These are phyloP conservation scores for Muricea muricata DNA, from an alignment of 92 coral and sea anemone genomes.

Conservation along the genomic window DNA sequence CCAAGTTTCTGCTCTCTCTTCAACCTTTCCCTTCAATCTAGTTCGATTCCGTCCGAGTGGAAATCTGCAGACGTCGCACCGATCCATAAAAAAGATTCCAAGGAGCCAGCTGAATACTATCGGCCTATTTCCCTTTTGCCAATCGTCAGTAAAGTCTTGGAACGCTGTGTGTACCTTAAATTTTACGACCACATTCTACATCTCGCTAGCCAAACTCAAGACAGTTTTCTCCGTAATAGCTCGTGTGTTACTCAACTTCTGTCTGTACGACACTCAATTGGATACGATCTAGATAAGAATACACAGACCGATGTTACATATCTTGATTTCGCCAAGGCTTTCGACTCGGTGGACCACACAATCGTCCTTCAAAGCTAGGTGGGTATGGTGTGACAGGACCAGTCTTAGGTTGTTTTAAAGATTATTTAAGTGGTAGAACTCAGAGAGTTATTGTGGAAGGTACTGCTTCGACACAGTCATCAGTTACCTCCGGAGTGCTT, in stretches of 20 bases:
- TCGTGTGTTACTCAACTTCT: slow-evolving; percentile 5
- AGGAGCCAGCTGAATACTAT: neutral
- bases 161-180: neutral
- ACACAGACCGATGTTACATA: neutral
- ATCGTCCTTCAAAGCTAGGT: neutral
- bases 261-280: neutral
- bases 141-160: neutral
- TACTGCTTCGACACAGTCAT: neutral
- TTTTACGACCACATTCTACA: neutral
- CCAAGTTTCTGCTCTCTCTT: slow-evolving; percentile 44
- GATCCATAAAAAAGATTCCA: neutral
- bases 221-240: too few species aligned
- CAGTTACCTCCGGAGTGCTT: slow-evolving; percentile 10
- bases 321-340: slow-evolving; percentile 13
- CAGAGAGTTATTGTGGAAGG: slow-evolving; percentile 29
- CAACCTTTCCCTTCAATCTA: slow-evolving; percentile 33
- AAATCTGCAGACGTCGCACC: slow-evolving; percentile 21
- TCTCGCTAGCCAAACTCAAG: too few species aligned
- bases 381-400: neutral
- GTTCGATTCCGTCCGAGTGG: neutral
- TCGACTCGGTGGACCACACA: slow-evolving; percentile 1
- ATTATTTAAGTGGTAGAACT: neutral
- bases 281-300: neutral
- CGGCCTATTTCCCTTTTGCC: neutral
- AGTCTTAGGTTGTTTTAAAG: neutral